Conservation (phyloP, 2,888 invertebrate species). For the Zootermopsis nevadensis region DNA sequence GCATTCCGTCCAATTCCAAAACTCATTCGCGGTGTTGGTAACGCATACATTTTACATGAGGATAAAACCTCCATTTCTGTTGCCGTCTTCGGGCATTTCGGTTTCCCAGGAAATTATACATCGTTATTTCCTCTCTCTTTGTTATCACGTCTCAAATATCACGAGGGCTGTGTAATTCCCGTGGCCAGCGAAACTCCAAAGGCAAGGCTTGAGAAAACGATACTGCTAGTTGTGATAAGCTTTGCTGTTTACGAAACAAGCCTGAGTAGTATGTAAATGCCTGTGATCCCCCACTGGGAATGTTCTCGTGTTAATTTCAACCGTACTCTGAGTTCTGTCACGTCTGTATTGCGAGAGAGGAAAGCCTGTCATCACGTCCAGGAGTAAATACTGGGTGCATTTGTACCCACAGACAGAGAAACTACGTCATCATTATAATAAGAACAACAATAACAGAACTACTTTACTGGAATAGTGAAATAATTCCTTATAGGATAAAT, state of each 20-base stretch:
- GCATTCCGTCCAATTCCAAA: too few species aligned
- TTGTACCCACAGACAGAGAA: too few species aligned
- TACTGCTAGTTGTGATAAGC: conserved; percentile 1
- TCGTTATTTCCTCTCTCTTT: background rate
- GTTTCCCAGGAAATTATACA: background rate
- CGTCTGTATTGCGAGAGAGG: background rate
- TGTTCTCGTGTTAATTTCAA: conserved; percentile 13
- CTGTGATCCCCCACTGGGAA: conserved; percentile 2
- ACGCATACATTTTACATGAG: too few species aligned
- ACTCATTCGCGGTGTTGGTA: too few species aligned
- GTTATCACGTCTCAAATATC: background rate
- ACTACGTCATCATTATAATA: too few species aligned
- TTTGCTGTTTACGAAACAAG: conserved; percentile 19
- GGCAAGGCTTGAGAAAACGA: background rate
- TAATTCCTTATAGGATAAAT: too few species aligned
- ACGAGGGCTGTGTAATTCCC: background rate
- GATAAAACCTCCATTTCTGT: too few species aligned
- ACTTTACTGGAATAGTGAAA: too few species aligned
- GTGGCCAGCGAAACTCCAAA: background rate
- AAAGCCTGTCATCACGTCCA: background rate
- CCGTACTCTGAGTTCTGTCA: background rate
- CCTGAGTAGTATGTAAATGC: conserved; percentile 8
- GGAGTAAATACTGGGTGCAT: too few species aligned
- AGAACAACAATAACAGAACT: too few species aligned
- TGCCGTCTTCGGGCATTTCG: background rate